A percentile compares a stretch with the other conserved stretches of the same genome.
These are phyloP conservation scores for Lutraria lutraria DNA, from an alignment of 2,888 invertebrate genomes.

Conservation along the genomic window DNA sequence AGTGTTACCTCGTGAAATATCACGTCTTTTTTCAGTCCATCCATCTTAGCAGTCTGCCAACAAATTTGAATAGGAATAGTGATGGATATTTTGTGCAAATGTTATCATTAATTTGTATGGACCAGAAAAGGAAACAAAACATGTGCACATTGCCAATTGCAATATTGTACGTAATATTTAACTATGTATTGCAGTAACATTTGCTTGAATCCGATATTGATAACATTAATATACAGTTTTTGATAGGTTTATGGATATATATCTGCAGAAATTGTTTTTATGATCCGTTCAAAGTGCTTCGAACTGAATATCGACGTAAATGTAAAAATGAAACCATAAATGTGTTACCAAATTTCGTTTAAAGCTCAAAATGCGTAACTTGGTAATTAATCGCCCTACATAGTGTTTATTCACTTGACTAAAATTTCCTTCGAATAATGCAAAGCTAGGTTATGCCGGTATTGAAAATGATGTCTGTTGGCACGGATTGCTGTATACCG, in stretches of 20 bases:
- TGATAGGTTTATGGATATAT: too few species aligned
- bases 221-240: too few species aligned
- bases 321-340: too few species aligned
- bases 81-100: conserved; percentile 3
- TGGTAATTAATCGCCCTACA: too few species aligned
- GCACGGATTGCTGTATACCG: background rate
- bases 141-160: background rate
- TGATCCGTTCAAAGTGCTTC: too few species aligned
- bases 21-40: conserved; percentile 1
- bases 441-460: too few species aligned
- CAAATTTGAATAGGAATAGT: conserved; percentile 15
- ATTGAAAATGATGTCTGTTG: background rate
- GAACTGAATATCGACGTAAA: too few species aligned
- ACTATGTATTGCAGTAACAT: background rate
- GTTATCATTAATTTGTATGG: conserved; percentile 6
- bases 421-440: too few species aligned
- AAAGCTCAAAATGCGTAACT: too few species aligned
- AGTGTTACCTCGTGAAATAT: conserved; percentile 18
- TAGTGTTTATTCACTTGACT: too few species aligned
- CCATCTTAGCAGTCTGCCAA: conserved; percentile 14
- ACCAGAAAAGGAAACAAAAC: conserved; percentile 7
- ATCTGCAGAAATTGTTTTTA: too few species aligned
- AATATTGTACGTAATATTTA: background rate
- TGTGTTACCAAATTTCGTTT: too few species aligned
- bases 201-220: background rate